phyloP scores from a whole-genome alignment of 2,888 invertebrate species.

The Lissocephala sabroskyi region DNA sequence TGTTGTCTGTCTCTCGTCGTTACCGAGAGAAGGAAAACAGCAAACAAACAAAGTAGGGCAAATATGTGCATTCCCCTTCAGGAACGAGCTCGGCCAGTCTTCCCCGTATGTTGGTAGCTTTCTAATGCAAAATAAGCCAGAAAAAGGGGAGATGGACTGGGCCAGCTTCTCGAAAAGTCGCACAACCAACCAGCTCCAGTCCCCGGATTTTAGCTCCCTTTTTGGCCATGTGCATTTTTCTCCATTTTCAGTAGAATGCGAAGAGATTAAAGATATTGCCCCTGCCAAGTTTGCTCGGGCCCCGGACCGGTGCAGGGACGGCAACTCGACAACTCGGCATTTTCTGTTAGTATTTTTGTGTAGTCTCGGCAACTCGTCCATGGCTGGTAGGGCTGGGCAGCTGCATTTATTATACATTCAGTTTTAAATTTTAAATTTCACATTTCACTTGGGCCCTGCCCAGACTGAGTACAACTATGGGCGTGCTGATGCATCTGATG shows the following conservation, averaged over 20 bases:
- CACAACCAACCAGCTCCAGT: no score
- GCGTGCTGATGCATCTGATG: slow-evolving; percentile 53
- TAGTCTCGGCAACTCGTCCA: no score
- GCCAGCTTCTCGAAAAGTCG: no score
- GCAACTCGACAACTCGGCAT: not conserved
- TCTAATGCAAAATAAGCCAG: slow-evolving; percentile 42
- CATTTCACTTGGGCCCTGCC: slow-evolving; percentile 25
- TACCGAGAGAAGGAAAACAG: not conserved
- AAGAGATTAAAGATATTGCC: slow-evolving; percentile 44
- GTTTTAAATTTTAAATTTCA: slow-evolving; percentile 58
- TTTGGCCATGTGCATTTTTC: slow-evolving; percentile 5
- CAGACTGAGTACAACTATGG: slow-evolving; percentile 39
- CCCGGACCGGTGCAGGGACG: no score
- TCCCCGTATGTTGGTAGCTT: slow-evolving; percentile 15
- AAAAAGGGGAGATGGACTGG: not conserved
- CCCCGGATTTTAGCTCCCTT: no score
- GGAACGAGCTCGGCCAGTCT: not conserved
- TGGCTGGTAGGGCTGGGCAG: slow-evolving; percentile 26
- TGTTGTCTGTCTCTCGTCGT: not conserved
- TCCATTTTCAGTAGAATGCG: slow-evolving; percentile 26
- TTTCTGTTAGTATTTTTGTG: slow-evolving; percentile 1
- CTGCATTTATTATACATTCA: slow-evolving; percentile 57
- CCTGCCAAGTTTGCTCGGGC: not conserved
- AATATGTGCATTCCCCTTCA: slow-evolving; percentile 29
- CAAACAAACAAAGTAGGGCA: slow-evolving; percentile 38